Evolutionary conservation across 1,140 invertebrate genomes (phyloP).

Genomic region (Cyclina sinensis): DNA sequence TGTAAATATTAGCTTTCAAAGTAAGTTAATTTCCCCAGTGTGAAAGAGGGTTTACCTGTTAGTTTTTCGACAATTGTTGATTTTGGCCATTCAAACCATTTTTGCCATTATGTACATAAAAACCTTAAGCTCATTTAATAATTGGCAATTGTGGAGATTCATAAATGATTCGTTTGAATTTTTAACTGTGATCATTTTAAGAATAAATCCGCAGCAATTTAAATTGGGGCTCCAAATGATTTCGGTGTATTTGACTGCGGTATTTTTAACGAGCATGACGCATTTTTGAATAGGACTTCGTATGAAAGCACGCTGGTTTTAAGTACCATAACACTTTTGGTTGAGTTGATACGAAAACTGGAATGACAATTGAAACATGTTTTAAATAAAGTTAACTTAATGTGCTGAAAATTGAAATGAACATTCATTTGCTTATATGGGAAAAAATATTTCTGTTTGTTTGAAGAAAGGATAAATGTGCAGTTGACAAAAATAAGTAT

Average conservation of each 20-base stretch:
- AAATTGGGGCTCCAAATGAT: not conserved
- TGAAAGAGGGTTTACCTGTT: constrained; percentile 60
- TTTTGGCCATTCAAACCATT: constrained; percentile 62
- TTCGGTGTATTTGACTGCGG: not conserved
- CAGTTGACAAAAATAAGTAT: too few relatives aligned
- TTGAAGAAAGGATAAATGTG: too few relatives aligned
- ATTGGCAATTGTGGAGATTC: constrained; percentile 36
- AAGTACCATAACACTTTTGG: not conserved
- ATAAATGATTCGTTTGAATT: constrained; percentile 37
- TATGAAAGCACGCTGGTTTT: constrained; percentile 13
- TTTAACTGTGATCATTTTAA: not conserved
- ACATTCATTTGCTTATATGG: too few relatives aligned
- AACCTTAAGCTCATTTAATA: constrained; percentile 7
- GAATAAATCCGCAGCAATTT: not conserved
- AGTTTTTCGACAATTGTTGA: constrained; percentile 44
- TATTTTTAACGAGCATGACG: not conserved
- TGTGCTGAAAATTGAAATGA: not conserved
- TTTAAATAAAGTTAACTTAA: not conserved
- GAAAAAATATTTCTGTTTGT: too few relatives aligned
- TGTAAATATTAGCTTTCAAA: constrained; percentile 60
- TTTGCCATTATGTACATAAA: constrained; percentile 41
- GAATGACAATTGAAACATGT: not conserved
- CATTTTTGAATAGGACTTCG: not conserved
- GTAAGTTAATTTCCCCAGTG: constrained; percentile 65
- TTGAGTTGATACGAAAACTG: constrained; percentile 10